A percentile compares a stretch with the other conserved stretches of the same genome.
Evolutionary conservation across 2,113 vertebrate genomes (phyloP).

Genomic region (Entomyzon cyanotis): DNA sequence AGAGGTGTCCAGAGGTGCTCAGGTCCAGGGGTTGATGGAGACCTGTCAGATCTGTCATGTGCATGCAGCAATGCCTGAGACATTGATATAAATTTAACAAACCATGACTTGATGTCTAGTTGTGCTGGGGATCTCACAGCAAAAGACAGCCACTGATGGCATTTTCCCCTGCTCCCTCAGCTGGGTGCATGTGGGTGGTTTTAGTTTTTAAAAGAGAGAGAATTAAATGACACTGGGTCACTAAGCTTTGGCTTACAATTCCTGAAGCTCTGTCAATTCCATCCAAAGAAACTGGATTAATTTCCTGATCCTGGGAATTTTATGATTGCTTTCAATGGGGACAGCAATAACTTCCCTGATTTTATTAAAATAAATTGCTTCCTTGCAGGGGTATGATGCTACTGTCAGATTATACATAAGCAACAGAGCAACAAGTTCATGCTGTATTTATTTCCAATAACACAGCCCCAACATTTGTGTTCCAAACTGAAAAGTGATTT

Average conservation of each 20-base stretch:
- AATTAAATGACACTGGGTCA: neutral
- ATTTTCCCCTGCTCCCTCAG: neutral
- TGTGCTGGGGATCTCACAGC: neutral
- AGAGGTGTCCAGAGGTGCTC: neutral
- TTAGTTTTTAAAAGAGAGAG: neutral
- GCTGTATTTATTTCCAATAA: neutral
- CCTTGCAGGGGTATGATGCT: neutral
- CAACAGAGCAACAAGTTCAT: neutral
- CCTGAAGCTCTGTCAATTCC: neutral
- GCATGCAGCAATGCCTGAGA: neutral
- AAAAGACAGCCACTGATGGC: neutral
- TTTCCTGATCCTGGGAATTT: neutral
- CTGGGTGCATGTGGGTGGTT: neutral
- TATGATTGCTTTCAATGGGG: neutral
- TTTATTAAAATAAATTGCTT: neutral
- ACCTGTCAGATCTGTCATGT: neutral
- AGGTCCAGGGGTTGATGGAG: neutral
- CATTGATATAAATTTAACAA: neutral
- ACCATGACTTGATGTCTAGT: neutral
- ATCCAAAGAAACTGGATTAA: neutral
- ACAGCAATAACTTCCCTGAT: neutral
- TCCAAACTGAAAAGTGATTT: neutral
- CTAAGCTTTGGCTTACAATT: neutral
- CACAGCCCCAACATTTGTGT: neutral
- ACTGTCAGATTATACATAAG: neutral